Evolutionary conservation across 2,797 vertebrate genomes (phyloP).

Genomic region (Uromys caudimaculatus): DNA sequence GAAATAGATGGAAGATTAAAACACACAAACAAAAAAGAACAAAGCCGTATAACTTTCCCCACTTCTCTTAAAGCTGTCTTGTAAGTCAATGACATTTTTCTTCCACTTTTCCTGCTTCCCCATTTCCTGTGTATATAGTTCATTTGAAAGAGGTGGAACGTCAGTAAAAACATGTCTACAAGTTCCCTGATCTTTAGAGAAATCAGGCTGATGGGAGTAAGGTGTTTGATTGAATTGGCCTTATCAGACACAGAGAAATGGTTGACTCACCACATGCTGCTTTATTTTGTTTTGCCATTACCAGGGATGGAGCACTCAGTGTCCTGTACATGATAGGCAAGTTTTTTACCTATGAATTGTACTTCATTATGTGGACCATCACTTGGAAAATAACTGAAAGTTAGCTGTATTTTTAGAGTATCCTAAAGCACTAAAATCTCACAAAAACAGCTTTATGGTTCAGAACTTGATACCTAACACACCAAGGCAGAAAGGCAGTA

Average conservation of each 20-base stretch:
- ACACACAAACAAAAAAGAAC: slow-evolving; percentile 2
- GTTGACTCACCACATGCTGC: neutral
- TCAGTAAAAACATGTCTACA: slow-evolving; percentile 14
- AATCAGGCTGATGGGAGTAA: neutral
- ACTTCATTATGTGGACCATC: neutral
- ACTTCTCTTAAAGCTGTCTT: neutral
- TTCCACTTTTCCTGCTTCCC: neutral
- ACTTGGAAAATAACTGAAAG: slow-evolving; percentile 23
- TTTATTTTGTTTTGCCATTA: neutral
- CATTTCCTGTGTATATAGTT: slow-evolving; percentile 9
- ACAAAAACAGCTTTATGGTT: neutral
- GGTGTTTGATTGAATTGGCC: neutral
- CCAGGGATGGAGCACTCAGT: neutral
- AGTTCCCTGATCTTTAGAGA: neutral
- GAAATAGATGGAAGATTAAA: neutral
- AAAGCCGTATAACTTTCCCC: neutral
- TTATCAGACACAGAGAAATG: neutral
- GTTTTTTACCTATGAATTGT: neutral
- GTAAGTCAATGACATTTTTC: neutral
- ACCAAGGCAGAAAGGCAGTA: neutral
- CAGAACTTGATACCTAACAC: neutral
- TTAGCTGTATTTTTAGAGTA: neutral
- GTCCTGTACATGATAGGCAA: neutral
- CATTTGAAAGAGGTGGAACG: neutral
- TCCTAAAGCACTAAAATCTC: slow-evolving; percentile 1